These are phyloP conservation scores for Acipenser oxyrinchus DNA, from an alignment of 2,797 vertebrate genomes.

Conservation along the genomic window DNA sequence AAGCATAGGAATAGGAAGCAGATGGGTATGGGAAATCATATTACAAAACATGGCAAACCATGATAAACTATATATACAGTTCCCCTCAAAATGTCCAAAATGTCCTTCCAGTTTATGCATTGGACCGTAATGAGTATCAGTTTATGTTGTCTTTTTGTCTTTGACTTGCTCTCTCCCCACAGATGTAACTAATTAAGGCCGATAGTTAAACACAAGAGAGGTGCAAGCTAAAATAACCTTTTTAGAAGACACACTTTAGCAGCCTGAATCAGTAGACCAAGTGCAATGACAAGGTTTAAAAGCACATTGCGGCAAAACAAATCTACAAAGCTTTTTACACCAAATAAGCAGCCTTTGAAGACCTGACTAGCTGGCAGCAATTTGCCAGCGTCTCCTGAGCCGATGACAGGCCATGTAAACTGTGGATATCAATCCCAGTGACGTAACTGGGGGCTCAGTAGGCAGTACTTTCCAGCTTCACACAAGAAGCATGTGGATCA, in stretches of 20 bases:
- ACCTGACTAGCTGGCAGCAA: background rate
- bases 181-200: background rate
- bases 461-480: conserved; percentile 7
- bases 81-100: too few relatives aligned
- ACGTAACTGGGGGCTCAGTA: conserved; percentile 8
- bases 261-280: background rate
- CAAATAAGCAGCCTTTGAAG: background rate
- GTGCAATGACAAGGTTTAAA: background rate
- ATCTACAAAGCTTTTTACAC: background rate
- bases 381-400: background rate
- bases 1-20: too few relatives aligned
- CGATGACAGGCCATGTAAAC: background rate
- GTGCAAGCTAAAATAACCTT: background rate
- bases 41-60: too few relatives aligned
- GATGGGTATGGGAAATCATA: too few relatives aligned
- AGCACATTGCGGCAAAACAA: background rate
- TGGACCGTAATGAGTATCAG: too few relatives aligned
- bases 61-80: too few relatives aligned
- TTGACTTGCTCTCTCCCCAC: background rate
- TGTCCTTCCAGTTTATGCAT: too few relatives aligned
- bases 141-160: too few relatives aligned
- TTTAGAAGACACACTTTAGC: background rate
- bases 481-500: conserved; percentile 1
- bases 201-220: conserved; percentile 1
- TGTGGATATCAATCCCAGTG: conserved; percentile 15